A percentile compares a stretch with the other conserved stretches of the same genome.
These are phyloP conservation scores for Drosophila kambysellisi DNA, from an alignment of 2,888 invertebrate genomes.

Conservation along the genomic window DNA sequence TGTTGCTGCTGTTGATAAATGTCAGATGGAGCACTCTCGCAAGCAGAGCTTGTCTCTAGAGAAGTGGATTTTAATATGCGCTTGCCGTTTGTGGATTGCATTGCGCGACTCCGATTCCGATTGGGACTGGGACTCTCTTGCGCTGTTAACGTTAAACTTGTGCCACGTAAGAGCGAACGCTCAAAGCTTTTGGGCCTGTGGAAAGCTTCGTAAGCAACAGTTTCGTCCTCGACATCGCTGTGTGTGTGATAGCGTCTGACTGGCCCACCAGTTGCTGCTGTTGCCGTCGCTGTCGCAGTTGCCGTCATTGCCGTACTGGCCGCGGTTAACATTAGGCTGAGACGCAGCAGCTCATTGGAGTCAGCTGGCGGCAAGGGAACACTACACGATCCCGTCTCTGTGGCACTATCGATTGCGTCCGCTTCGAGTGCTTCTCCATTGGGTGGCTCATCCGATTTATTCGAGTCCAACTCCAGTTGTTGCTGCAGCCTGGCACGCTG, in stretches of 20 bases:
- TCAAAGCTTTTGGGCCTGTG: conserved; percentile 82
- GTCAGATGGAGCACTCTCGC: conserved; percentile 24
- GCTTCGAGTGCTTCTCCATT: conserved; percentile 56
- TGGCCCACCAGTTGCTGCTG: conserved; percentile 72
- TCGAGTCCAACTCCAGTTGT: conserved; percentile 69
- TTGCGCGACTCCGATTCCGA: conserved; percentile 43
- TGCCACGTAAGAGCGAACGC: conserved; percentile 68
- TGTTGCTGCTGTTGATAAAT: conserved; percentile 35
- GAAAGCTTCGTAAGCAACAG: conserved; percentile 84
- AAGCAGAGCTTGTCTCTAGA: conserved; percentile 57
- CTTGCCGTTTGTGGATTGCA: conserved; percentile 59
- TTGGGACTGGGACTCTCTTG: conserved; percentile 62
- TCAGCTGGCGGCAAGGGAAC: conserved; percentile 82
- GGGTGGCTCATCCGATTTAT: conserved; percentile 65
- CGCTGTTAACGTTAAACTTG: conserved; percentile 71
- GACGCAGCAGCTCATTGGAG: conserved; percentile 82
- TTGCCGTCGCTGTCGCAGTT: conserved; percentile 50
- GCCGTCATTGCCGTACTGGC: conserved; percentile 81
- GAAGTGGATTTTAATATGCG: conserved; percentile 76
- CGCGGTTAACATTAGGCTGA: conserved; percentile 83
- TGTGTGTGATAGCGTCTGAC: conserved; percentile 53
- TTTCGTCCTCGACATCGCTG: conserved; percentile 68
- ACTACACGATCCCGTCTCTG: conserved; percentile 83
- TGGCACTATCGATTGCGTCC: conserved; percentile 75
- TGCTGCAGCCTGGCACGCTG: conserved; percentile 69